Evolutionary conservation across 1,140 invertebrate genomes (phyloP).

Genomic region (Papilio helenus): DNA sequence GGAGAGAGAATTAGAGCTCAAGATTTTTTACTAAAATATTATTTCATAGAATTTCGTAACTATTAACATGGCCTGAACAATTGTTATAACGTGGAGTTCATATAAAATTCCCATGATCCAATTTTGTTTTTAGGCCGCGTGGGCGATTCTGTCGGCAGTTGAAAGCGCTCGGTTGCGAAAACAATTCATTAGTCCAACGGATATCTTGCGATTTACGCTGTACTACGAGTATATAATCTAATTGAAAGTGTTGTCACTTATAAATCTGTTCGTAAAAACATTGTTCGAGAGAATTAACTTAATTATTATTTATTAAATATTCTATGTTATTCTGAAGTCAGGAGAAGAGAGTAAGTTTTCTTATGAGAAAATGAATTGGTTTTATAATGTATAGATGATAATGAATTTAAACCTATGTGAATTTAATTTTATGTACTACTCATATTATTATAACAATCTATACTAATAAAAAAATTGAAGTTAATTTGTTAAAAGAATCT

Average conservation of each 20-base stretch:
- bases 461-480: too few species aligned
- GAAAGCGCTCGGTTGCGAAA: conserved; percentile 20
- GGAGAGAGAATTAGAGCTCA: too few species aligned
- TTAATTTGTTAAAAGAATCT: too few species aligned
- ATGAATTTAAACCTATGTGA: too few species aligned
- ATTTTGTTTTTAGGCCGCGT: conserved; percentile 26
- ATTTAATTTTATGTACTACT: too few species aligned
- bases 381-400: too few species aligned
- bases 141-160: conserved; percentile 7
- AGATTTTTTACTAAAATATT: background rate
- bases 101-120: conserved; percentile 27
- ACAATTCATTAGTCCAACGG: conserved; percentile 6
- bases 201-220: conserved; percentile 2
- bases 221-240: background rate
- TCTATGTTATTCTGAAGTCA: too few species aligned
- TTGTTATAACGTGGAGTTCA: conserved; percentile 5
- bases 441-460: too few species aligned
- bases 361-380: too few species aligned
- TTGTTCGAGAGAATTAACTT: background rate
- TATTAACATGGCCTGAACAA: background rate
- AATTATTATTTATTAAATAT: background rate
- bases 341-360: too few species aligned
- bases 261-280: background rate
- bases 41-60: conserved; percentile 2
- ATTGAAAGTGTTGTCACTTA: background rate